phyloP scores from a whole-genome alignment of 2,113 vertebrate genomes.

The Capricornis sumatraensis region DNA sequence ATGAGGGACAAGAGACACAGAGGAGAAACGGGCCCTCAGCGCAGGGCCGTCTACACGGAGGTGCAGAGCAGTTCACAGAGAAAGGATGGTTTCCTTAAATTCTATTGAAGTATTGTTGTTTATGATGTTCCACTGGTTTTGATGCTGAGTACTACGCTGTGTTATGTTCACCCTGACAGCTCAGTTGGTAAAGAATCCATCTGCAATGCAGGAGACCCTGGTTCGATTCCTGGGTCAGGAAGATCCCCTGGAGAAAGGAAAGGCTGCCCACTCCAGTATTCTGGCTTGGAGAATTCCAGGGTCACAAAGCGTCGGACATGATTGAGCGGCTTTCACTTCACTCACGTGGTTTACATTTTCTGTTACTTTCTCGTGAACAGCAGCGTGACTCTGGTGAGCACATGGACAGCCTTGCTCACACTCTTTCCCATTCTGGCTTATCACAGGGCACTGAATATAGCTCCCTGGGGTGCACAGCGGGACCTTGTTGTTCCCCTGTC shows the following conservation, averaged over 20 bases:
- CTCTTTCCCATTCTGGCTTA: not conserved
- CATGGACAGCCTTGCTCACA: rapidly evolving
- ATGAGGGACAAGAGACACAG: rapidly evolving
- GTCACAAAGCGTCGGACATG: not conserved
- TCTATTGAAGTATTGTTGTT: not conserved
- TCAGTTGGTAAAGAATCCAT: not conserved
- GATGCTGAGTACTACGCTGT: not conserved
- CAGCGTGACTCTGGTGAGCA: rapidly evolving
- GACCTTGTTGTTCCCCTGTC: not conserved
- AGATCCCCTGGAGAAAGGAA: not conserved
- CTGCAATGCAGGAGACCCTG: not conserved
- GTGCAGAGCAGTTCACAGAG: not conserved
- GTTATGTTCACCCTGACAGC: not conserved
- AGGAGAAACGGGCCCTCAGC: not conserved
- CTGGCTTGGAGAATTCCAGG: not conserved
- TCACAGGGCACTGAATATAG: not conserved
- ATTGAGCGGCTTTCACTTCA: not conserved
- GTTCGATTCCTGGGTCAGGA: not conserved
- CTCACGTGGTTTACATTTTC: not conserved
- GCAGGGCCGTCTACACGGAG: rapidly evolving
- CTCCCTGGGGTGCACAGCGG: not conserved
- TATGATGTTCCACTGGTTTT: rapidly evolving
- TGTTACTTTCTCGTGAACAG: not conserved
- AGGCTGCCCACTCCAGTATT: not conserved
- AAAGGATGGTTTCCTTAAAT: rapidly evolving